Percentiles rank a stretch among this genome's conserved stretches.
These are phyloP conservation scores for Conchocele bisecta DNA, from an alignment of 2,888 invertebrate species.

Conservation along the genomic window DNA sequence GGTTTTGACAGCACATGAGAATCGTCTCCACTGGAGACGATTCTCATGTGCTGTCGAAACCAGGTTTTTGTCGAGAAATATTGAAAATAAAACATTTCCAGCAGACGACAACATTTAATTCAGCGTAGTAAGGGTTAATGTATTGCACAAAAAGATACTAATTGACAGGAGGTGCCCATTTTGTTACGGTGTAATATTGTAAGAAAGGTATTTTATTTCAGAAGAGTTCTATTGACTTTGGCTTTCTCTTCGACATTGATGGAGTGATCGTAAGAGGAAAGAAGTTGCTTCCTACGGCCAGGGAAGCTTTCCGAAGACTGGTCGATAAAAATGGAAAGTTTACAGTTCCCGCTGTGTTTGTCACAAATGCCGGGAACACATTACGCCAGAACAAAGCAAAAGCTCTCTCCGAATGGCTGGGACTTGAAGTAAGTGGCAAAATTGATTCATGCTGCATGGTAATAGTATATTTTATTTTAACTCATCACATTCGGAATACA, in stretches of 20 bases:
- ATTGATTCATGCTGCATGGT: not conserved
- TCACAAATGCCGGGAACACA: conserved; percentile 88
- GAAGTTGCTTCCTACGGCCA: conserved; percentile 85
- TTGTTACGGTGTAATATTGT: no score
- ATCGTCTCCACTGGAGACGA: no score
- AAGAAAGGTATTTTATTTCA: no score
- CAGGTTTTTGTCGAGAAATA: no score
- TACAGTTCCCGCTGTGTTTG: conserved; percentile 86
- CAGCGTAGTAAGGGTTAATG: no score
- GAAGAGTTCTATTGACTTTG: conserved; percentile 84
- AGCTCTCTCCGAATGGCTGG: conserved; percentile 86
- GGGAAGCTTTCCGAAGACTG: conserved; percentile 85
- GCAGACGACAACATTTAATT: no score
- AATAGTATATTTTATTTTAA: not conserved
- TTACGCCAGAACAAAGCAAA: conserved; percentile 85
- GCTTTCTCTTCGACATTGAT: conserved; percentile 88
- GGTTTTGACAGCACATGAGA: no score
- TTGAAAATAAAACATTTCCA: no score
- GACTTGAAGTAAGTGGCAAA: conserved; percentile 83
- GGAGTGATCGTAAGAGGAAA: conserved; percentile 87
- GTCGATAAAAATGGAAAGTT: conserved; percentile 85
- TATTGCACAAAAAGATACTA: no score
- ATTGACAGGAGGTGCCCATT: no score
- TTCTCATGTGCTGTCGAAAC: no score
- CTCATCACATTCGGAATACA: no score